Conservation (phyloP, 2,888 invertebrate species). For the Pemphredon lugubris region DNA sequence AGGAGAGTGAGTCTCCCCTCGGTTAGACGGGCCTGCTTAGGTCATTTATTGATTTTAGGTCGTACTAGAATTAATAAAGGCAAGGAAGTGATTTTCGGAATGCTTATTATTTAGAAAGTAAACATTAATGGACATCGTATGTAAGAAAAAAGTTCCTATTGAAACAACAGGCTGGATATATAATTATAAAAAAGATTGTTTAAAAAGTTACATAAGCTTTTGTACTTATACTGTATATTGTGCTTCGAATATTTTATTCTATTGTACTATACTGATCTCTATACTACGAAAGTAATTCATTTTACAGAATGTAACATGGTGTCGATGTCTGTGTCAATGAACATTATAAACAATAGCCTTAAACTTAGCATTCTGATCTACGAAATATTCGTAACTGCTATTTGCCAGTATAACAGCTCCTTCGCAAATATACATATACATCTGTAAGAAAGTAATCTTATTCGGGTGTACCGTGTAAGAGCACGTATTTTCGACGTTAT, state of each 20-base stretch:
- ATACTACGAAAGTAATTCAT: slow-evolving; percentile 42
- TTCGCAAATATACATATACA: too few relatives aligned
- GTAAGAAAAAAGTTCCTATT: slow-evolving; percentile 31
- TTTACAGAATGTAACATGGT: slow-evolving; percentile 21
- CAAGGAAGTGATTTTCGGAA: slow-evolving; percentile 18
- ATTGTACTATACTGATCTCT: slow-evolving; percentile 34
- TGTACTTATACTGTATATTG: slow-evolving; percentile 59
- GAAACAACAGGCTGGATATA: slow-evolving; percentile 32
- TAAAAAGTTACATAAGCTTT: slow-evolving; percentile 49
- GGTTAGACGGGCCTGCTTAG: too few relatives aligned
- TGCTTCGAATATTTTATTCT: slow-evolving; percentile 49
- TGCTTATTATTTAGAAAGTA: slow-evolving; percentile 52
- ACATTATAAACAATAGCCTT: slow-evolving; percentile 41
- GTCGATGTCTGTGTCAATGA: slow-evolving; percentile 20
- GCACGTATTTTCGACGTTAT: slow-evolving; percentile 6
- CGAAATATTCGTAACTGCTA: slow-evolving; percentile 25
- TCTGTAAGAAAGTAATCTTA: too few relatives aligned
- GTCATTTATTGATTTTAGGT: too few relatives aligned
- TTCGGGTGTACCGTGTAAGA: slow-evolving; percentile 3
- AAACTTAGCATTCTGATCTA: slow-evolving; percentile 38
- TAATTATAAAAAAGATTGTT: slow-evolving; percentile 49
- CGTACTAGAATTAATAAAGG: slow-evolving; percentile 16
- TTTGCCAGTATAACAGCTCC: background rate
- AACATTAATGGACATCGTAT: slow-evolving; percentile 24
- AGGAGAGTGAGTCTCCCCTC: too few relatives aligned